A percentile compares a stretch with the other conserved stretches of the same genome.
Conservation (phyloP, 1,140 invertebrate genomes). For the Adelges cooleyi region DNA sequence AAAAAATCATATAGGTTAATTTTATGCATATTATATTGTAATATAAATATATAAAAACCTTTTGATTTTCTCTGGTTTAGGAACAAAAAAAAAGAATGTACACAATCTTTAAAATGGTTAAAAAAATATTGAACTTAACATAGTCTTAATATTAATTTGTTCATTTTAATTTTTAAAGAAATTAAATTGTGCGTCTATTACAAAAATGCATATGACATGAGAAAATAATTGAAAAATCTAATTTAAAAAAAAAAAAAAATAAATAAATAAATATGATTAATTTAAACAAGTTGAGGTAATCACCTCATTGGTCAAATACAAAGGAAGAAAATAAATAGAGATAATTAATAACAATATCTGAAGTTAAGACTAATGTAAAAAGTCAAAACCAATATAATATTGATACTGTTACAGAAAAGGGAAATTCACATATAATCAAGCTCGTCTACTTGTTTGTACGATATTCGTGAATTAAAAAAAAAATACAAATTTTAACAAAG, state of each 20-base stretch:
- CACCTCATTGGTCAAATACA: not conserved
- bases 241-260: not conserved
- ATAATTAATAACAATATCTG: not conserved
- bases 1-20: not conserved
- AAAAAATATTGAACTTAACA: constrained; percentile 25
- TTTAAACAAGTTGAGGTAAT: not conserved
- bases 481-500: not conserved
- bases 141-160: constrained; percentile 25
- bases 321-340: not conserved
- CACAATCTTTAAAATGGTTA: constrained; percentile 19
- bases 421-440: not conserved
- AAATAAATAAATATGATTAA: not conserved
- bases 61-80: not conserved
- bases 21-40: too few species aligned
- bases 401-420: not conserved
- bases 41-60: too few species aligned
- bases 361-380: not conserved
- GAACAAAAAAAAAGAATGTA: constrained; percentile 19
- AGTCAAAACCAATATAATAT: not conserved
- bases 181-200: constrained; percentile 9
- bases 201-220: not conserved
- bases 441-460: not conserved
- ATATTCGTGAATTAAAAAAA: not conserved
- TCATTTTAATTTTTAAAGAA: not conserved
- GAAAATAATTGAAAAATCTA: not conserved